Evolutionary conservation across 2,888 invertebrate species (phyloP), one percentile per base, ranked within the genome.

Genomic region (Sialis fuliginosa): DNA sequence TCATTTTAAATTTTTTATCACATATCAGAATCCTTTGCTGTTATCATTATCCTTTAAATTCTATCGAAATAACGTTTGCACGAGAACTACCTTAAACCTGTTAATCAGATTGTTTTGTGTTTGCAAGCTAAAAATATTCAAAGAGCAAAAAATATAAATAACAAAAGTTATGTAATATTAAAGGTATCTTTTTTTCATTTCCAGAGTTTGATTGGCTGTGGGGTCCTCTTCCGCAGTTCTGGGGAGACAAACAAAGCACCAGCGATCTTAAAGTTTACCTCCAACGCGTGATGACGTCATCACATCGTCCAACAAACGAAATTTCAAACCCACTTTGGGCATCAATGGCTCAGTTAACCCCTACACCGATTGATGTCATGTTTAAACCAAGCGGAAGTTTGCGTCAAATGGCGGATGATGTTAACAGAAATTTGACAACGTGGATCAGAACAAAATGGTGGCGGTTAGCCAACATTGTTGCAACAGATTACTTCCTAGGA

Each of bases 341-440:
- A 1, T 75, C 81, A 6, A 84, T 83, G 83, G 80, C 81, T 0
- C 79, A 84, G 62, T 67, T 81, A 42, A 84, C 83, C 0, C 79
- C 82, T 1, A 74, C 71, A 39, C 68, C 77, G 0, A 62, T 74
- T 33, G 78, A 79, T 54, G 71, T 82, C 13, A 60, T 81, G 7
- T 66, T 76, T 50, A 69, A 73, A 51, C 64, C 72, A 3, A 65
- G 74, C 5, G 77, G 76, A 6, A 77, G 77, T 12, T 61, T 84
- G 31, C 64, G 81, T 32, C 67, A 70, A 44, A 72, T 78, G 61
- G 81, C 83, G 1, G 73, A 81, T 47, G 63, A 61, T 1, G 75
- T 80, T 9, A 87, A 87, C 63, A 70, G 75, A 35, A 75, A 81
- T 56, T 70, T 87, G 1, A 79, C 79, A 0, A 65, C 69, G 33